Base-by-base conservation (phyloP, 1,140 invertebrate species). In the Pogonognathellus flavescens region DNA sequence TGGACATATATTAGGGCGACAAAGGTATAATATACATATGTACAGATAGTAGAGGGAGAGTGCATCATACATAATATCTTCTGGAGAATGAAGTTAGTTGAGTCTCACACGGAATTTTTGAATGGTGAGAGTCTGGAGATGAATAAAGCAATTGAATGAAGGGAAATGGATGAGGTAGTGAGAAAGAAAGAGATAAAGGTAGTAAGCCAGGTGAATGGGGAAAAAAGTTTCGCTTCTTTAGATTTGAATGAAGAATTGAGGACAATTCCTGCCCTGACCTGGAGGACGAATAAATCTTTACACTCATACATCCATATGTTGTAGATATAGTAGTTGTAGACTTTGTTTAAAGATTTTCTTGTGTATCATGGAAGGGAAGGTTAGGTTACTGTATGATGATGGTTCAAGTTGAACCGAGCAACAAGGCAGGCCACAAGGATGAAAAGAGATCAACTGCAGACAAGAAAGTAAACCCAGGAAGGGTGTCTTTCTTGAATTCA, bases 401-500 rank as follows among this genome's bases (percentile, higher is more conserved):
- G n/a, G n/a, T 22, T n/a, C 11, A 11, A 8, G 8, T 9, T 66
- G n/a, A 18, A 20, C 1, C 18, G 8, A 66, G 2, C 60, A 25
- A 66, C 22, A 66, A 66, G 62, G 62, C 62, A 66, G 62, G 62
- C 20, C 62, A 66, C 16, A 16, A 16, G 16, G 20, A 66, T 25
- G 62, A 31, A 76, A 76, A 31, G 41, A 76, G 66, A 72, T 49
- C 25, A 72, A 31, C 25, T n/a, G n/a, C 25, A 72, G 70, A 76
- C 70, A 49, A 76, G 14, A 49, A 13, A 60, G 59, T 20, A 60
- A 60, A 18, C n/a, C 18, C 62, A 25, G 9, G 70, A 76, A 76
- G 70, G 70, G 70, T 76, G 70, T 49, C 16, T 76, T 76, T 76
- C 70, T 76, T 76, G 22, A 76, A 76, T 76, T 76, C 31, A 76